Conservation (phyloP, 2,888 invertebrate genomes). For the Lithophane socia region DNA sequence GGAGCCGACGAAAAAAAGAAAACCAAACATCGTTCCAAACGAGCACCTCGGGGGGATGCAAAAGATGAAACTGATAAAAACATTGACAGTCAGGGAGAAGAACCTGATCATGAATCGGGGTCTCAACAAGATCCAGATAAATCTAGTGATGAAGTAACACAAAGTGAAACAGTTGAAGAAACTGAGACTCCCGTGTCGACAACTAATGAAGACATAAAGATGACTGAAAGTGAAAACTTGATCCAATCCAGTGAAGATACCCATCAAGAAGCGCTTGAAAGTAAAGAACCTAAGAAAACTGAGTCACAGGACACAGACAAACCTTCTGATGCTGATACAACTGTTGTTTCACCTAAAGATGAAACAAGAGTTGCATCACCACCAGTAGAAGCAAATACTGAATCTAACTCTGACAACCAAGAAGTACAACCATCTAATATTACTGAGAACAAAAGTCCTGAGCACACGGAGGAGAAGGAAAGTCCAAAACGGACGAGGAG, state of each 20-base stretch:
- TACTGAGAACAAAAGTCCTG: slow-evolving; percentile 51
- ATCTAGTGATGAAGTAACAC: slow-evolving; percentile 72
- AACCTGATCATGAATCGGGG: slow-evolving; percentile 72
- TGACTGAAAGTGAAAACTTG: slow-evolving; percentile 59
- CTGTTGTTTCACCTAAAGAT: slow-evolving; percentile 79
- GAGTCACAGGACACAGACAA: slow-evolving; percentile 63
- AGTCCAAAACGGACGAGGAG: slow-evolving; percentile 72
- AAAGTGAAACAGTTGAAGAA: slow-evolving; percentile 69
- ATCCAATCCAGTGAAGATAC: slow-evolving; percentile 60
- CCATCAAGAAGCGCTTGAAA: slow-evolving; percentile 60
- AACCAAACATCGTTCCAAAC: slow-evolving; percentile 82
- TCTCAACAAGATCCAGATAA: slow-evolving; percentile 61
- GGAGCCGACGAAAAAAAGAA: slow-evolving; percentile 86
- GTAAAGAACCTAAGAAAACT: slow-evolving; percentile 52
- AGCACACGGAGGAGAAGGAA: slow-evolving; percentile 66
- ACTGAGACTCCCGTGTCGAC: slow-evolving; percentile 76
- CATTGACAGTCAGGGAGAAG: slow-evolving; percentile 80
- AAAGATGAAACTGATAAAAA: slow-evolving; percentile 82
- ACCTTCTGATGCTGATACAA: slow-evolving; percentile 77
- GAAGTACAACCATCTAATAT: slow-evolving; percentile 59
- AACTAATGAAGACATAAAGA: slow-evolving; percentile 78
- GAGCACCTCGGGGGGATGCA: slow-evolving; percentile 79
- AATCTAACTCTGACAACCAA: slow-evolving; percentile 46
- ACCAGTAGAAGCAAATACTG: slow-evolving; percentile 55
- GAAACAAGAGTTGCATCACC: slow-evolving; percentile 75